Base-by-base conservation (phyloP, 2,888 invertebrate genomes). In the Imbricaverruca yamaguchii region DNA sequence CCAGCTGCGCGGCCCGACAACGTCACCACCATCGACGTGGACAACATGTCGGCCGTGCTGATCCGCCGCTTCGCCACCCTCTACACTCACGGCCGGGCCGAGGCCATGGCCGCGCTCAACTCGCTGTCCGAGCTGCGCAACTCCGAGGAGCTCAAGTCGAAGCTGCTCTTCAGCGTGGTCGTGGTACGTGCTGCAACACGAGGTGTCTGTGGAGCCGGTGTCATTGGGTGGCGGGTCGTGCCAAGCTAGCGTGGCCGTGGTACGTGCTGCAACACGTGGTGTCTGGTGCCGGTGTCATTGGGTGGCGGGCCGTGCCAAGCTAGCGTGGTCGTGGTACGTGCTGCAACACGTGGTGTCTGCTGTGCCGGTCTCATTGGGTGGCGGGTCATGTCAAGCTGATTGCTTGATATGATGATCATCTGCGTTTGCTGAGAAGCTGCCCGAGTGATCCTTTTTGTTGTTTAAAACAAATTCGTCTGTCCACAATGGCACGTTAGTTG, bases 111-210 rank as follows among this genome's bases (percentile, higher is more conserved):
- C 85, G 94, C 96, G 15, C 89, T 98, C 83, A 93, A 95, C 85
- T 91, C 91, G 59, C 89, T 97, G 82, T 92, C 92, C 15, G 93
- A 94, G 84, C 90, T 98, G 82, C 90, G 91, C 81, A 93, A 94
- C 84, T 93, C 94, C 21, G 93, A 94, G 82, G 95, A 95, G 86
- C 91, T 98, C 84, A 97, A 98, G 89, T 92, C 93, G 85, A 98
- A 97, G 90, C 94, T 98, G 84, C 91, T 98, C 84, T 97, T 97
- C 89, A 97, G 97, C 82, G 94, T 97, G 82, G 93, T 96, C 85
- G 97, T 97, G 89, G 97, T 97, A 89, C 92, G 94, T 86, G 21
- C 21, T 23, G 39, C n/a, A n/a, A n/a, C n/a, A n/a, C n/a, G n/a
- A n/a, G n/a, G n/a, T n/a, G n/a, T n/a, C n/a, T n/a, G 39, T 39